Evolutionary conservation across 2,888 invertebrate genomes (phyloP), one percentile per base, ranked within the genome.

Genomic region (Nomada goodeniana): DNA sequence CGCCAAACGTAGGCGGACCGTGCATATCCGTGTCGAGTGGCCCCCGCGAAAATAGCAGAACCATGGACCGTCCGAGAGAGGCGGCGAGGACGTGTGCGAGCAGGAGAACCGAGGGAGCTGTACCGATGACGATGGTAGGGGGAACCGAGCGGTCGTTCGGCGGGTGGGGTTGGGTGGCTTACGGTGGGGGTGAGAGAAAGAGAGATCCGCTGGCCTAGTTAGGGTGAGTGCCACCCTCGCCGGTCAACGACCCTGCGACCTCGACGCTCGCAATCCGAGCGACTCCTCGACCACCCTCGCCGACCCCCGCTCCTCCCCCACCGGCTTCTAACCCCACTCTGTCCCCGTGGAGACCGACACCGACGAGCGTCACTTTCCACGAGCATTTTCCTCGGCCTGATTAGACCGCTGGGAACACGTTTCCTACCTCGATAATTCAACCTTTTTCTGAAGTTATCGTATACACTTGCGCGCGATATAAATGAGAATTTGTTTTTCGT

Each of bases 211-310:
- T 93, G 92, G 91, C 93, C 93, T 92, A 93, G 92, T 93, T 92
- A 90, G 89, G 90, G 88, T 90, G 91, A 92, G 91, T 92, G 90
- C 91, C 90, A 93, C 92, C 92, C 92, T 92, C 83, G 84, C 80
- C 90, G 92, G 93, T 93, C 93, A 91, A 92, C 89, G 93, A 93
- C 92, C 93, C 90, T 90, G 89, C 90, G 94, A 93, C 93, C 93
- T 93, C 93, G 88, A 90, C 89, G 91, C 89, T 87, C 87, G 90
- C 90, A 88, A 86, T 86, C 84, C 89, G 80, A 83, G 74, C 87
- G 83, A 86, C 82, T 88, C 87, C 88, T 86, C 84, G 82, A 74
- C 71, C 88, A 72, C 69, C 79, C 71, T 29, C 74, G 13, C 76
- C 94, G 36, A 36, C 36, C 90, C 89, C 83, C 83, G 80, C 87